Percentiles rank a stretch among this genome's conserved stretches.
Evolutionary conservation across 2,797 vertebrate genomes (phyloP).

Genomic region (Loriculus beryllinus): DNA sequence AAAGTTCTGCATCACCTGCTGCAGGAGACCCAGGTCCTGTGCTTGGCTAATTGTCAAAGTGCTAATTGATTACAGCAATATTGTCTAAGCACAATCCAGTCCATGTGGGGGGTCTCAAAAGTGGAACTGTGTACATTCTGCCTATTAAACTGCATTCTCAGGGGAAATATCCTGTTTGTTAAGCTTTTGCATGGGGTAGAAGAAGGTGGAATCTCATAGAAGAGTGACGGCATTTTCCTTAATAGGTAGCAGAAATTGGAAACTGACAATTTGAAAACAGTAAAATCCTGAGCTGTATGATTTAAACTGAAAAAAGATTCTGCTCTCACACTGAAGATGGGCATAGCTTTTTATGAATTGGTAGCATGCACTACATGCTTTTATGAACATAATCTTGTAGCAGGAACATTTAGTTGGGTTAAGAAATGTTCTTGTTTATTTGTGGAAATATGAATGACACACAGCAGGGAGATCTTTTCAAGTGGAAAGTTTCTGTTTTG

Average conservation of each 20-base stretch:
- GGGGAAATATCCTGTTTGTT: not conserved
- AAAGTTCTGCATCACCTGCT: constrained; percentile 18
- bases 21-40: not conserved
- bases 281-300: not conserved
- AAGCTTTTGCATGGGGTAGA: not conserved
- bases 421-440: constrained; percentile 33
- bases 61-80: not conserved
- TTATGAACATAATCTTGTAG: not conserved
- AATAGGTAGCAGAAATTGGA: not conserved
- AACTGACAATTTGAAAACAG: not conserved
- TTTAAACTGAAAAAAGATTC: not conserved
- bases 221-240: not conserved
- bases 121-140: not conserved
- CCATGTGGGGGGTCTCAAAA: not conserved
- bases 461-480: not conserved
- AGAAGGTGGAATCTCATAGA: not conserved
- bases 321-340: not conserved
- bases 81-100: not conserved
- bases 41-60: not conserved
- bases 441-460: not conserved
- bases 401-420: not conserved
- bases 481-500: not conserved
- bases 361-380: not conserved
- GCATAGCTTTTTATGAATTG: not conserved
- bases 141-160: not conserved